Conservation (phyloP, 2,113 vertebrate species). For the Ailurus styani region DNA sequence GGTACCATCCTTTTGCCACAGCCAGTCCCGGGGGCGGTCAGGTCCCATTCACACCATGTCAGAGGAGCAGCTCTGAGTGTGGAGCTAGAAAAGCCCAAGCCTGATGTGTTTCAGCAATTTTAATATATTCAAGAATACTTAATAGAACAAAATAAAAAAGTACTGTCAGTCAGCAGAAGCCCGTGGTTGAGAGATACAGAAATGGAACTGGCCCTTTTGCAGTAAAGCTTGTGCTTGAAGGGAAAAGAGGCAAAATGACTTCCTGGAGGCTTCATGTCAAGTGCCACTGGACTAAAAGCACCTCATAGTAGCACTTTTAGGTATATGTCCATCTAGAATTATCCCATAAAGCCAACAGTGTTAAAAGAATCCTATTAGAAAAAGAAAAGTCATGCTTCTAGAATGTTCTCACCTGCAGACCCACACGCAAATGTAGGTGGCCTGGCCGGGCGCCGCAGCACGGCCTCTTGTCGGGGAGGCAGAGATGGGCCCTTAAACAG, state of each 20-base stretch:
- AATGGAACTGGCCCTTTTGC: constrained; percentile 37
- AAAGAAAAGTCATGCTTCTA: not conserved
- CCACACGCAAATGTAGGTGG: not conserved
- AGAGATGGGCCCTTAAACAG: not conserved
- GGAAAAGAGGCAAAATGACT: not conserved
- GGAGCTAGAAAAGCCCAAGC: not conserved
- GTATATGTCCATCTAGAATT: too few species aligned
- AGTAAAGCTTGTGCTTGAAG: constrained; percentile 43
- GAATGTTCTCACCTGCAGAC: not conserved
- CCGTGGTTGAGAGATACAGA: not conserved
- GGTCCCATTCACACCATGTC: not conserved
- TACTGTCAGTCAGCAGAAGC: constrained; percentile 45
- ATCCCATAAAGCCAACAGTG: not conserved
- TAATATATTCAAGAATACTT: constrained; percentile 77
- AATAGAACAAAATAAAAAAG: constrained; percentile 53
- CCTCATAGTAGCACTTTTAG: not conserved
- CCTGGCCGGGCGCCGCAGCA: not conserved
- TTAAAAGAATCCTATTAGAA: not conserved
- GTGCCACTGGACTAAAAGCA: not conserved
- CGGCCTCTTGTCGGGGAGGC: not conserved
- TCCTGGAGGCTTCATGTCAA: not conserved
- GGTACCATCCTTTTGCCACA: too few species aligned
- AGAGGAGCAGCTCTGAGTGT: not conserved
- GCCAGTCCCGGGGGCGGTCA: not conserved
- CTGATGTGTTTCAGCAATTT: constrained; percentile 32